Percentiles rank a stretch among this genome's conserved stretches.
Conservation (phyloP, 2,888 invertebrate species). For the Heliconius sara region DNA sequence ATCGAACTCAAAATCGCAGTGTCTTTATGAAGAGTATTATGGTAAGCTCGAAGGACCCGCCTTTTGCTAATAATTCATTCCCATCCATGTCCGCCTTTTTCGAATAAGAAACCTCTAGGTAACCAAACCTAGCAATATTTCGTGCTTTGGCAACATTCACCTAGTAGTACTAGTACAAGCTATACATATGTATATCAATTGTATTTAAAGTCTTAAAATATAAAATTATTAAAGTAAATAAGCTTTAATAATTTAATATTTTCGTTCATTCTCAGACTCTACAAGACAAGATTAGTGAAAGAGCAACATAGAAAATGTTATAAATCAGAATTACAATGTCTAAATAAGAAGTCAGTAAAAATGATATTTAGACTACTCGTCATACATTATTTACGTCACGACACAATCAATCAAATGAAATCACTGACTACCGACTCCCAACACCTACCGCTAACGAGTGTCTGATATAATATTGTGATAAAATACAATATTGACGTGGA, state of each 20-base stretch:
- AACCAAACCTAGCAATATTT: background rate
- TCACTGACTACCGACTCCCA: background rate
- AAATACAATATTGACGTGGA: constrained; percentile 12
- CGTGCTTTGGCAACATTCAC: background rate
- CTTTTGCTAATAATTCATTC: no score
- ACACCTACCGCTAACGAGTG: background rate
- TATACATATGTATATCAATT: no score
- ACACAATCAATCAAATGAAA: constrained; percentile 22
- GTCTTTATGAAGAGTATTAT: background rate
- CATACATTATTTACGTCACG: background rate
- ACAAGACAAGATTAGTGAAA: background rate
- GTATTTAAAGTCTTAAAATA: no score
- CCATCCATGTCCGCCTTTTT: no score
- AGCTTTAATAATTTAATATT: no score
- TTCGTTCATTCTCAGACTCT: no score
- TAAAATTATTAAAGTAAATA: no score
- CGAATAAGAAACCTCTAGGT: no score
- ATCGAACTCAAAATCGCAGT: background rate
- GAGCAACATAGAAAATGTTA: background rate
- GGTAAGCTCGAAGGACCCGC: no score
- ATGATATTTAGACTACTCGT: background rate
- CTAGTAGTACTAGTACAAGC: background rate
- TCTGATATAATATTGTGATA: constrained; percentile 10
- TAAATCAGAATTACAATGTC: background rate
- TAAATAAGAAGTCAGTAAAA: background rate